phyloP scores from a whole-genome alignment of 1,140 invertebrate species.

The Caenorhabditis tropicalis region DNA sequence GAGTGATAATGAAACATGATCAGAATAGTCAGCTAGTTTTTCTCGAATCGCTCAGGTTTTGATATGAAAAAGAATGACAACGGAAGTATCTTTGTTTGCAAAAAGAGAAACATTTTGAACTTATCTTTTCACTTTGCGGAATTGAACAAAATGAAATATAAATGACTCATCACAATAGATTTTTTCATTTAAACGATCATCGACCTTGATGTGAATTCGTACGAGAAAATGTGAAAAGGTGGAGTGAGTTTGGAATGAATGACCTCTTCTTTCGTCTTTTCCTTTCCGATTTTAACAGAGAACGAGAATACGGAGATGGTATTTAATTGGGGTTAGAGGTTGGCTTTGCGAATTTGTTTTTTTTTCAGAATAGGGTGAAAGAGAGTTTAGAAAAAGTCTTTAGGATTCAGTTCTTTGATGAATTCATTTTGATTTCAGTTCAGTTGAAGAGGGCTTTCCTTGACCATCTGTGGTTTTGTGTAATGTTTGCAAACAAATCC shows the following conservation, averaged over 20 bases:
- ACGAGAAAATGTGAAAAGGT: not conserved
- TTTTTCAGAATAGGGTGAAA: not conserved
- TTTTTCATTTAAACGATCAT: not conserved
- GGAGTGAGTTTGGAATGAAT: not conserved
- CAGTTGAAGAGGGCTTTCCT: not conserved
- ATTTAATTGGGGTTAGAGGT: not conserved
- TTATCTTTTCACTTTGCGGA: not conserved
- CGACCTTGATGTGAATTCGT: not conserved
- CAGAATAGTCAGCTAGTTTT: no score
- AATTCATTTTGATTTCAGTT: no score
- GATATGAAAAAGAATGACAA: no score
- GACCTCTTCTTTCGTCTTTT: not conserved
- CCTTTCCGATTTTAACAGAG: no score
- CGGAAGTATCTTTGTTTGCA: not conserved
- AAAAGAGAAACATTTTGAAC: not conserved
- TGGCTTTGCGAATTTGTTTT: not conserved
- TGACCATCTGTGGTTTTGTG: not conserved
- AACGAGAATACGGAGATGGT: no score
- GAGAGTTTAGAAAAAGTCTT: no score
- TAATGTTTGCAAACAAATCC: slow-evolving; percentile 16
- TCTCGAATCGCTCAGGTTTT: no score
- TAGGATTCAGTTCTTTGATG: no score
- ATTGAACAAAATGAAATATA: not conserved
- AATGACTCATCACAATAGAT: not conserved
- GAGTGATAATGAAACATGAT: no score